Base-by-base conservation (phyloP, 1,140 invertebrate species). In the Cydia fagiglandana region DNA sequence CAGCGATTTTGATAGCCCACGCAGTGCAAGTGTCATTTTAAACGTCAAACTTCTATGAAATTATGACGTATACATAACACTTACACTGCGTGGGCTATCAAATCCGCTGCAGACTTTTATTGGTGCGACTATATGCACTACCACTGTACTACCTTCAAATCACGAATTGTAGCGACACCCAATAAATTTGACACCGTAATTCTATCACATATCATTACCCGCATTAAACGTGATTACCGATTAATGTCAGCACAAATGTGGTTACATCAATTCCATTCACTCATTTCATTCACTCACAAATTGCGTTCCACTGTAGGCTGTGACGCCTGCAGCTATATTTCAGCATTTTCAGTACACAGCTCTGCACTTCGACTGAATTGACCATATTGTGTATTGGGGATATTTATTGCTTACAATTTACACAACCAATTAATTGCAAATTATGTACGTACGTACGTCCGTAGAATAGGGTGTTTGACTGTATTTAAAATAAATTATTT, bases 221-320 rank as follows among this genome's bases (percentile, higher is more conserved):
- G n/a, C 10, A 7, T 53, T n/a, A n/a, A 53, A 53, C n/a, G 17
- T 53, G 6, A 17, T 53, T 53, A 53, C 15, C 50, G 50, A 53
- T 53, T 53, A 53, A 53, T 53, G 50, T 53, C 50, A 53, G 50
- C 50, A 17, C n/a, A 53, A 53, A 53, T 53, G 50, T 53, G 50
- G 50, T 53, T 53, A 53, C n/a, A 53, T 7, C 15, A 6, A 53
- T 53, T 17, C 50, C 15, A 53, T 47, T 17, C 50, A 53, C n/a
- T 53, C 50, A 17, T n/a, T 53, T 7, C 50, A 53, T 53, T 53
- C 50, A 53, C 50, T 53, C n/a, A 53, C n/a, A n/a, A 53, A 53
- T 53, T 53, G 50, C 15, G 50, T 53, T 53, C n/a, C n/a, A 7
- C 15, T 53, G 50, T 53, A 53, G n/a, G 50, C n/a, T 53, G 12